A percentile compares a stretch with the other conserved stretches of the same genome.
phyloP scores from a whole-genome alignment of 2,113 vertebrate genomes.

The Micronycteris hirsuta region DNA sequence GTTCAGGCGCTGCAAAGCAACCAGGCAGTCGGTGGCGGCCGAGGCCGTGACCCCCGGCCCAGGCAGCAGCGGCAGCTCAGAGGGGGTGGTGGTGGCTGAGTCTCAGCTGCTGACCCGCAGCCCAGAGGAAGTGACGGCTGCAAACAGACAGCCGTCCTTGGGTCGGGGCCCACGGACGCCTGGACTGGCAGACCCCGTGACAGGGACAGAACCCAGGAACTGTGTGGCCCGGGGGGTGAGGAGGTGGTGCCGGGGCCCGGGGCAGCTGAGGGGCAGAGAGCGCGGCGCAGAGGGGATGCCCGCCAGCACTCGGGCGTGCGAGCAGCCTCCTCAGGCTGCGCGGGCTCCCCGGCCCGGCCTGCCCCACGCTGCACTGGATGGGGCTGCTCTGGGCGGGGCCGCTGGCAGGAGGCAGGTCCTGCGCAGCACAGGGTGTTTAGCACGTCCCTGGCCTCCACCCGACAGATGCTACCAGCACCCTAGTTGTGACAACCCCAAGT shows the following conservation, averaged over 20 bases:
- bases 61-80: not conserved
- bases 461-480: not conserved
- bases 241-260: no score
- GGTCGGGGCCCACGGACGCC: fast-evolving
- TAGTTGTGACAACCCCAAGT: no score
- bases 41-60: no score
- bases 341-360: not conserved
- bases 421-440: no score
- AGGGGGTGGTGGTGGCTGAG: fast-evolving
- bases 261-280: not conserved
- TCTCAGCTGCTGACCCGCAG: not conserved
- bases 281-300: not conserved
- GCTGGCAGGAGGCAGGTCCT: no score
- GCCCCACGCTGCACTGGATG: no score
- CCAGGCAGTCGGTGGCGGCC: not conserved
- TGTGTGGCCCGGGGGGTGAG: fast-evolving
- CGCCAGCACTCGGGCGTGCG: not conserved
- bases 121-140: fast-evolving
- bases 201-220: not conserved
- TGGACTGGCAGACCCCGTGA: fast-evolving
- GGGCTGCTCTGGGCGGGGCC: no score
- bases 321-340: not conserved
- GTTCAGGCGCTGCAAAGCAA: slow-evolving; percentile 81
- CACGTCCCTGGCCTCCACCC: not conserved
- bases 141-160: fast-evolving